Evolutionary conservation across 2,113 vertebrate species (phyloP).

Genomic region (Zapus hudsonius): DNA sequence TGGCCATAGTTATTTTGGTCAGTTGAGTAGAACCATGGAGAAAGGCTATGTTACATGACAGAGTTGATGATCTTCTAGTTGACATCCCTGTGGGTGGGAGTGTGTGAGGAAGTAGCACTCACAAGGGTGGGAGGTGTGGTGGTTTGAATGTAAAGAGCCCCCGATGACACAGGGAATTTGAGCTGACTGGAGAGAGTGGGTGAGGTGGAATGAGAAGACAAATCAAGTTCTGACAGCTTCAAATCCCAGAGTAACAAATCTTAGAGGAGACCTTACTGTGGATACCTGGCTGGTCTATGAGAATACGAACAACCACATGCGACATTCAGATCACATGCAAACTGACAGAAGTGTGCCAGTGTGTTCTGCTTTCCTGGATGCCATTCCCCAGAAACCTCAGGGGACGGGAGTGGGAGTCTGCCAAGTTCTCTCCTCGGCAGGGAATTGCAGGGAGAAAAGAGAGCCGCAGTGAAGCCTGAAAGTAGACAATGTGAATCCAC

Average conservation of each 20-base stretch:
- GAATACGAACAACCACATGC: not conserved
- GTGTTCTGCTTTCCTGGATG: not conserved
- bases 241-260: too few relatives aligned
- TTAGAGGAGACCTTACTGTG: fast-evolving
- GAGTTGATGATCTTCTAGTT: not conserved
- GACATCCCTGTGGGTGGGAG: not conserved
- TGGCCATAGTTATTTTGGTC: not conserved
- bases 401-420: too few relatives aligned
- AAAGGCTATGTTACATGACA: not conserved
- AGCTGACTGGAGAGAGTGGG: too few relatives aligned
- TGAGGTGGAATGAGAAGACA: too few relatives aligned
- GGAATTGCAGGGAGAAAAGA: not conserved
- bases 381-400: not conserved
- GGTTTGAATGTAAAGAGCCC: too few relatives aligned
- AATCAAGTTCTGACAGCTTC: too few relatives aligned
- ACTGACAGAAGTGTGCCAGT: fast-evolving
- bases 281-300: not conserved
- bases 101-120: not conserved
- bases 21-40: too few relatives aligned
- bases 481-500: fast-evolving
- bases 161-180: too few relatives aligned
- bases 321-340: not conserved
- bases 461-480: fast-evolving
- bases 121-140: too few relatives aligned
- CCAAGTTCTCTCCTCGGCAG: not conserved